Conservation (phyloP, 1,140 invertebrate species). For the Aphelinus certus region DNA sequence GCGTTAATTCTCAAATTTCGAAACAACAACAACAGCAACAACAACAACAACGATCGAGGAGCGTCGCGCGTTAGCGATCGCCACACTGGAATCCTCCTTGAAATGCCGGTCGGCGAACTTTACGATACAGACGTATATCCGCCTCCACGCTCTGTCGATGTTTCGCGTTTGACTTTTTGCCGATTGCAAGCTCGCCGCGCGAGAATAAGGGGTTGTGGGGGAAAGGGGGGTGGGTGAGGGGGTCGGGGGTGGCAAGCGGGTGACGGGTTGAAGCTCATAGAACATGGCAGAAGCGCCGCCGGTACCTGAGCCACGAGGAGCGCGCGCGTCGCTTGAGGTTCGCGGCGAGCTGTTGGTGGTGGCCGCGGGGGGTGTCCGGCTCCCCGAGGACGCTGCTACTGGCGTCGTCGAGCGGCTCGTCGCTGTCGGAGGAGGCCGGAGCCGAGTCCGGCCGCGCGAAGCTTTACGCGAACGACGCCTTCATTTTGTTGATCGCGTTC, state of each 20-base stretch:
- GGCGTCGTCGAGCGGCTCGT: not conserved
- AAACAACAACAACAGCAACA: no score
- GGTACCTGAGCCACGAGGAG: constrained; percentile 27
- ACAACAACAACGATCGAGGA: no score
- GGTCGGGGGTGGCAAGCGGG: no score
- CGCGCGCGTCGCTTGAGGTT: constrained; percentile 1
- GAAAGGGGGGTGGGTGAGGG: not conserved
- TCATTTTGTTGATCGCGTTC: constrained; percentile 85
- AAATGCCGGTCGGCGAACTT: no score
- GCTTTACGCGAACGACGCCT: constrained; percentile 64
- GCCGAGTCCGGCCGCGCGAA: not conserved
- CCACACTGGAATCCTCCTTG: no score
- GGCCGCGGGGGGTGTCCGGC: not conserved
- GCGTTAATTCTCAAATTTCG: no score
- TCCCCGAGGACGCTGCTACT: not conserved
- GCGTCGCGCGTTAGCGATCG: no score
- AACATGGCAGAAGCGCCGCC: constrained; percentile 24
- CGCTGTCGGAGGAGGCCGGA: not conserved
- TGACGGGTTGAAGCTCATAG: not conserved
- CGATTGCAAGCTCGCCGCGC: no score
- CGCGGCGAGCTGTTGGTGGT: not conserved
- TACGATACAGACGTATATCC: no score
- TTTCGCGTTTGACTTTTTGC: no score
- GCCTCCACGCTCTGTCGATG: no score
- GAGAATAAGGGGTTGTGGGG: no score